phyloP scores from a whole-genome alignment of 2,888 invertebrate species.

The Malthinus seriepunctatus region DNA sequence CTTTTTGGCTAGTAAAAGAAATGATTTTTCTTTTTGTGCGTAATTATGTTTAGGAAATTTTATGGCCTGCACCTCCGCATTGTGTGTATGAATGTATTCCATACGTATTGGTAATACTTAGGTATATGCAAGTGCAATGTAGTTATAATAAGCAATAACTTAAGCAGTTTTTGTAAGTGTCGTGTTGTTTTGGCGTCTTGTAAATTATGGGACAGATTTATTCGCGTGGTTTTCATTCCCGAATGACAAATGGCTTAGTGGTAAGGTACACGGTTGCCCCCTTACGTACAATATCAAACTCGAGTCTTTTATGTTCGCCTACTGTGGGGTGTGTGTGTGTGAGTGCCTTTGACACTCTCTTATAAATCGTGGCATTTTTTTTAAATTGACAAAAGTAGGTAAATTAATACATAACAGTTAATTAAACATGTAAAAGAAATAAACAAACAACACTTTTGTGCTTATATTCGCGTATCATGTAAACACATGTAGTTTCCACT shows the following conservation, averaged over 20 bases:
- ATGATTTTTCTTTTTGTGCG: neutral
- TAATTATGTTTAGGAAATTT: neutral
- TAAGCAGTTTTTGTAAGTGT: slow-evolving; percentile 50
- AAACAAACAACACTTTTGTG: slow-evolving; percentile 31
- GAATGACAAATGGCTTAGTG: slow-evolving; percentile 47
- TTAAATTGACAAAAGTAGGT: neutral
- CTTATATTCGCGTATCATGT: slow-evolving; percentile 36
- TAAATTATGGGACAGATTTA: slow-evolving; percentile 54
- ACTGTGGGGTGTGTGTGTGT: slow-evolving; percentile 41
- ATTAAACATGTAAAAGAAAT: slow-evolving; percentile 19
- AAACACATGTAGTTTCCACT: slow-evolving; percentile 35
- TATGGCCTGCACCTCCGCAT: neutral
- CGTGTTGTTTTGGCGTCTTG: slow-evolving; percentile 52
- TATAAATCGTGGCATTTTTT: slow-evolving; percentile 21
- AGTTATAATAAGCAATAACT: slow-evolving; percentile 52
- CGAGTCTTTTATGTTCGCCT: slow-evolving; percentile 40
- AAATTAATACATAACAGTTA: slow-evolving; percentile 14
- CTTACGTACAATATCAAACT: slow-evolving; percentile 30
- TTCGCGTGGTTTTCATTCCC: slow-evolving; percentile 47
- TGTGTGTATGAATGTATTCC: slow-evolving; percentile 13
- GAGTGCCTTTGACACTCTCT: slow-evolving; percentile 26
- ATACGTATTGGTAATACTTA: slow-evolving; percentile 24
- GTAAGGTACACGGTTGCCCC: slow-evolving; percentile 35
- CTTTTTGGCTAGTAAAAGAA: too few species aligned
- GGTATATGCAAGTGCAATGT: slow-evolving; percentile 37